These are phyloP conservation scores for Eilema caniola DNA, from an alignment of 2,888 invertebrate species.

Conservation along the genomic window DNA sequence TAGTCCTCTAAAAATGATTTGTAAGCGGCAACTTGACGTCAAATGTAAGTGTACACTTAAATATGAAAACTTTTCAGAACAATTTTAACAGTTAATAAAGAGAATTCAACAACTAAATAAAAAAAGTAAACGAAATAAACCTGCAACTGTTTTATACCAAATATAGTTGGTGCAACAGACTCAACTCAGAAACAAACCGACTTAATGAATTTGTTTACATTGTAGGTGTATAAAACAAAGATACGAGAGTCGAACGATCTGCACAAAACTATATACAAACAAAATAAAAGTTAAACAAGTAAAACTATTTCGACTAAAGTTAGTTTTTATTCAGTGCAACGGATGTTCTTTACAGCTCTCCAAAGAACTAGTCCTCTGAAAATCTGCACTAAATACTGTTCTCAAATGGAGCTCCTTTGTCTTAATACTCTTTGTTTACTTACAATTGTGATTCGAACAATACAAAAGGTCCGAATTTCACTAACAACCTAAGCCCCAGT, in stretches of 20 bases:
- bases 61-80: too few relatives aligned
- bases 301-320: constrained; percentile 57
- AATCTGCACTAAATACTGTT: constrained; percentile 79
- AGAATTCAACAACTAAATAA: too few relatives aligned
- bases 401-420: constrained; percentile 75
- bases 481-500: constrained; percentile 72
- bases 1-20: too few relatives aligned
- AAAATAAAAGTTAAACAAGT: constrained; percentile 63
- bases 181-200: constrained; percentile 31
- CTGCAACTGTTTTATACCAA: constrained; percentile 18
- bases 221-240: constrained; percentile 41
- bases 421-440: constrained; percentile 77
- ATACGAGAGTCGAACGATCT: constrained; percentile 39
- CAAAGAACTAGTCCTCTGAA: constrained; percentile 64
- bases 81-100: too few relatives aligned
- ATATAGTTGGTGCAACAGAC: constrained; percentile 17
- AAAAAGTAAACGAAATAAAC: neutral
- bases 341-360: constrained; percentile 65
- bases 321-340: constrained; percentile 67
- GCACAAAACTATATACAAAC: constrained; percentile 47
- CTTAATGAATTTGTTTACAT: constrained; percentile 51
- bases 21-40: too few relatives aligned
- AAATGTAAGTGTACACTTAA: too few relatives aligned
- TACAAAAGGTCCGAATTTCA: constrained; percentile 77
- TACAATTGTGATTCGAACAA: constrained; percentile 74